A percentile compares a stretch with the other conserved stretches of the same genome.
These are phyloP conservation scores for Scelioninae gen. 2 DNA, from an alignment of 2,888 invertebrate species.

Conservation along the genomic window DNA sequence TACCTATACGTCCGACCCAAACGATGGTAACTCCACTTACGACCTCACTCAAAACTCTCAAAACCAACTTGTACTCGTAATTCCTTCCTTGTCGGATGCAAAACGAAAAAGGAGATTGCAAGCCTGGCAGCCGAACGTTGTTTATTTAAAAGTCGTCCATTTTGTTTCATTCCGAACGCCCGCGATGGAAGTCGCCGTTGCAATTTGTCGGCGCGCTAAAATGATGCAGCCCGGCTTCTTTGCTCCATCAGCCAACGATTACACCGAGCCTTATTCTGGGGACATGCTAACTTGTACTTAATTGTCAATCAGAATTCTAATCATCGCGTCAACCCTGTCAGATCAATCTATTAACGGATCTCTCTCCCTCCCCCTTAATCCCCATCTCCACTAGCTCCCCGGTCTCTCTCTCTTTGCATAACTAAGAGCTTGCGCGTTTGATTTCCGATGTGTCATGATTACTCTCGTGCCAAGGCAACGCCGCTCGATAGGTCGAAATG, in stretches of 20 bases:
- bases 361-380: neutral
- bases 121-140: too few relatives aligned
- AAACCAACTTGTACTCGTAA: too few relatives aligned
- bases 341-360: conserved; percentile 57
- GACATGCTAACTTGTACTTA: conserved; percentile 61
- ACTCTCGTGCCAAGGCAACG: conserved; percentile 23
- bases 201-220: neutral
- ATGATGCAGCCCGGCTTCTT: conserved; percentile 3
- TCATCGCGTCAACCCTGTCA: conserved; percentile 56
- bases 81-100: too few relatives aligned
- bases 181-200: neutral
- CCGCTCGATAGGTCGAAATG: conserved; percentile 42
- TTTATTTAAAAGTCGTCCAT: too few relatives aligned
- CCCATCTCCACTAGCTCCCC: neutral
- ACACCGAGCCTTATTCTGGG: conserved; percentile 56
- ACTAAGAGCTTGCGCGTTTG: conserved; percentile 51
- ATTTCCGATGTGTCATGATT: conserved; percentile 46
- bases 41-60: too few relatives aligned
- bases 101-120: too few relatives aligned
- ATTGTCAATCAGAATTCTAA: conserved; percentile 65
- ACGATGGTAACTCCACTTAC: too few relatives aligned
- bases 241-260: conserved; percentile 42
- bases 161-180: neutral
- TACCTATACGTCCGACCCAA: too few relatives aligned
- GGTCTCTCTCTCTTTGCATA: conserved; percentile 30